These are phyloP conservation scores for Leucophora obtusa DNA, from an alignment of 2,888 invertebrate species.

Conservation along the genomic window DNA sequence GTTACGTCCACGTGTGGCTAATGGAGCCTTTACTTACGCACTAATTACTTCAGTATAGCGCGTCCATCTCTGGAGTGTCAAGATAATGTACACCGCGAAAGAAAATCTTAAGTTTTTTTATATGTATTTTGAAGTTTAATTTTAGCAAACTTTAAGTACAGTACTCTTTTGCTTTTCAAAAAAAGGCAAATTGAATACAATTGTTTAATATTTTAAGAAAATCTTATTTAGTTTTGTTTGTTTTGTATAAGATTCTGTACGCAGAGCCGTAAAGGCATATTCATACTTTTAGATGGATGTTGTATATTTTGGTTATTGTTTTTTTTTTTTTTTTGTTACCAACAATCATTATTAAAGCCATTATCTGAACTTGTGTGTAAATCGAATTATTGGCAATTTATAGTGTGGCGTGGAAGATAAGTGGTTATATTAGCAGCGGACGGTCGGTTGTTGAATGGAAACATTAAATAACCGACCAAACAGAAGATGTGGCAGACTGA, in stretches of 20 bases:
- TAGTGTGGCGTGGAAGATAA: constrained; percentile 64
- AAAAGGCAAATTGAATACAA: constrained; percentile 54
- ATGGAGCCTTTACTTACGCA: too few relatives aligned
- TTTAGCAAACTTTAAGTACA: constrained; percentile 31
- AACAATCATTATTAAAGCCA: constrained; percentile 58
- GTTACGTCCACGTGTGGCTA: too few relatives aligned
- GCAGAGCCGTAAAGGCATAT: constrained; percentile 28
- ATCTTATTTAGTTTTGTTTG: constrained; percentile 77
- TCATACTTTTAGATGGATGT: constrained; percentile 18
- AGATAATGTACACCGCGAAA: too few relatives aligned
- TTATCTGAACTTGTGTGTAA: constrained; percentile 72
- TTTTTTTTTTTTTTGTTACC: constrained; percentile 10
- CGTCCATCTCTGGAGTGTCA: too few relatives aligned
- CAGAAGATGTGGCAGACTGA: constrained; percentile 32
- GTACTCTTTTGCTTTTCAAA: constrained; percentile 36
- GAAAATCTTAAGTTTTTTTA: background rate
- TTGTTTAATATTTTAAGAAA: constrained; percentile 69
- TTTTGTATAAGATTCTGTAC: constrained; percentile 72
- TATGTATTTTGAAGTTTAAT: constrained; percentile 15
- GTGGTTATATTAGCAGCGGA: constrained; percentile 55
- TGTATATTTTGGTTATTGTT: constrained; percentile 21
- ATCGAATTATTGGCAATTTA: constrained; percentile 78
- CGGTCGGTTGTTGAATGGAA: constrained; percentile 25
- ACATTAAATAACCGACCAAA: constrained; percentile 4
- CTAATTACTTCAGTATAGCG: too few relatives aligned